Base-by-base conservation (phyloP, 2,113 vertebrate genomes). In the Ictalurus furcatus region DNA sequence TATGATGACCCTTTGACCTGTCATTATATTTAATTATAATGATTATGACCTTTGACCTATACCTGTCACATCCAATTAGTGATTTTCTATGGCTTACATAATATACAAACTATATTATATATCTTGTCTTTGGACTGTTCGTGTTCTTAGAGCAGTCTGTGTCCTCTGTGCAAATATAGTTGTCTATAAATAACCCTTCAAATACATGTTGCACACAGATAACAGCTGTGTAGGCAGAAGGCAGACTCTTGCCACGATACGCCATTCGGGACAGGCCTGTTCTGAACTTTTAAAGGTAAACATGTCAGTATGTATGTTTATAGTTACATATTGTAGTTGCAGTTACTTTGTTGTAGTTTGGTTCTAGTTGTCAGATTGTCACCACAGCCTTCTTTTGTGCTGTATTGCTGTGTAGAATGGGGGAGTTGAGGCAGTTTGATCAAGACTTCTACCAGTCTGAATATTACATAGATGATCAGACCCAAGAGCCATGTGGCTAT, bases 371-470 rank as follows among this genome's bases (percentile, higher is more conserved):
- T 79, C 14, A 40, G 21, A 76, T 54, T 78, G 4, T 30, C 23
- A 9, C 44, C 4, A 13, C 34, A 58, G 9, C 82, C 28, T 28
- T 87, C 6, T 65, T 25, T 67, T 59, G n/a, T 54, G n/a, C 67
- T 54, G 13, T 79, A 37, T 56, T 87, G 54, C 65, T 80, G 73
- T 48, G 34, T 86, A 97, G 96, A 91, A 97, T 98, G 97, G 95
- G 95, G 56, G 93, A 95, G 88, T 95, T 96, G 8, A 94, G 95
- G 40, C 95, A 96, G 92, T 94, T 95, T 92, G 94, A 97, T 30
- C 71, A 93, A 7, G 96, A 97, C 89, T 98, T 98, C 94, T 98
- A 97, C 93, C 96, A 97, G 74, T 97, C 97, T 84, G 95, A 95
- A 91, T 98, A 97, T 89, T 93, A 94, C 67, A 94, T 96, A 59